phyloP scores from a whole-genome alignment of 2,797 vertebrate species.

The Helicolenus hilgendorfi region DNA sequence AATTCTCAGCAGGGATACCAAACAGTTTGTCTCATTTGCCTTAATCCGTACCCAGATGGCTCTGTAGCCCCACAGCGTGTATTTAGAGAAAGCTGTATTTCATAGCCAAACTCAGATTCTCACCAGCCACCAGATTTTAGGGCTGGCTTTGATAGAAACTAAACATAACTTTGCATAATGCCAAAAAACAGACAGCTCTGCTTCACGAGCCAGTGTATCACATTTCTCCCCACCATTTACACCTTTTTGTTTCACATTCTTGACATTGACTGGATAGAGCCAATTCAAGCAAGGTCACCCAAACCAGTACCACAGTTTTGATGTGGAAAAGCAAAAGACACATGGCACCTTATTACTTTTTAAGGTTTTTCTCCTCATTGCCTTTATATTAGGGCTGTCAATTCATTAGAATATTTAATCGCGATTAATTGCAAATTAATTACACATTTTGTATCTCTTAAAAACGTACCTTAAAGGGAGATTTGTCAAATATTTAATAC shows the following conservation, averaged over 20 bases:
- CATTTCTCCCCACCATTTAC: background rate
- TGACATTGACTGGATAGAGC: background rate
- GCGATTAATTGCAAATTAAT: too few relatives aligned
- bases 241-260: constrained; percentile 29
- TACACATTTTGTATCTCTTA: too few relatives aligned
- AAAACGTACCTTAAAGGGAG: too few relatives aligned
- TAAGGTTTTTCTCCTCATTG: background rate
- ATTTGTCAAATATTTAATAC: too few relatives aligned
- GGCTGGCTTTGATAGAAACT: background rate
- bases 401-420: too few relatives aligned
- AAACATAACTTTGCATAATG: constrained; percentile 8
- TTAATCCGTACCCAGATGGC: constrained; percentile 34
- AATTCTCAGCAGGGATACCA: constrained; percentile 50
- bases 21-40: constrained; percentile 37
- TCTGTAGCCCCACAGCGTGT: background rate
- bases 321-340: background rate
- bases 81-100: constrained; percentile 22
- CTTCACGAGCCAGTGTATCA: background rate
- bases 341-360: background rate
- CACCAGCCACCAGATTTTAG: background rate
- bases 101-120: constrained; percentile 12
- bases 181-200: background rate
- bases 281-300: background rate
- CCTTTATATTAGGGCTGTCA: background rate
- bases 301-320: background rate